phyloP scores from a whole-genome alignment of 2,888 invertebrate genomes.

The Macrosiphum euphorbiae region DNA sequence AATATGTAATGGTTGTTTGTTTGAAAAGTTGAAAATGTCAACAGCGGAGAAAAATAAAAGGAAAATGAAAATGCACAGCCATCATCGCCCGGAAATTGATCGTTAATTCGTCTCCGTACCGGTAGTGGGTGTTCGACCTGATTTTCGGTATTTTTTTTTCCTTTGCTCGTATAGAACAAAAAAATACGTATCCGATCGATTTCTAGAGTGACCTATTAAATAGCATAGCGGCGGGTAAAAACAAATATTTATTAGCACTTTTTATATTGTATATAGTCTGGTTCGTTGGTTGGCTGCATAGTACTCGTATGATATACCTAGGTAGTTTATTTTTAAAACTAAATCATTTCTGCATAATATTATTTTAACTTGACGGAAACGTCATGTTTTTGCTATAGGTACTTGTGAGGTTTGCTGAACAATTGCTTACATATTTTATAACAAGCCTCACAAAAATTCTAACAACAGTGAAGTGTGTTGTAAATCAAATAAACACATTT shows the following conservation, averaged over 20 bases:
- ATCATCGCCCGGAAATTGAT: constrained; percentile 29
- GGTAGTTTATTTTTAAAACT: neutral
- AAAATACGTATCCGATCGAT: constrained; percentile 33
- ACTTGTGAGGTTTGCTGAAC: neutral
- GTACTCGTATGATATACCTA: neutral
- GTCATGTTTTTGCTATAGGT: neutral
- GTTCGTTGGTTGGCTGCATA: neutral
- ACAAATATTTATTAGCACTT: neutral
- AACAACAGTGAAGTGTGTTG: neutral
- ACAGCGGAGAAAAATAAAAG: neutral
- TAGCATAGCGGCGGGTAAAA: neutral
- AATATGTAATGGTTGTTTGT: neutral
- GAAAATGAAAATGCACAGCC: constrained; percentile 14
- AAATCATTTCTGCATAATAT: neutral
- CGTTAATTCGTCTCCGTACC: constrained; percentile 34
- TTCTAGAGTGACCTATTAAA: constrained; percentile 4
- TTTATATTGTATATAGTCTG: neutral
- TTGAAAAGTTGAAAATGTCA: neutral
- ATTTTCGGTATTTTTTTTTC: constrained; percentile 43
- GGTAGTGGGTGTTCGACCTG: constrained; percentile 28
- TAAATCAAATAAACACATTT: neutral
- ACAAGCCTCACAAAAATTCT: neutral
- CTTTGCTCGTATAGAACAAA: neutral
- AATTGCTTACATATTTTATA: neutral
- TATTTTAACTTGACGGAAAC: neutral